These are phyloP conservation scores for Siniperca undulata DNA, from an alignment of 2,797 vertebrate genomes.

Conservation along the genomic window DNA sequence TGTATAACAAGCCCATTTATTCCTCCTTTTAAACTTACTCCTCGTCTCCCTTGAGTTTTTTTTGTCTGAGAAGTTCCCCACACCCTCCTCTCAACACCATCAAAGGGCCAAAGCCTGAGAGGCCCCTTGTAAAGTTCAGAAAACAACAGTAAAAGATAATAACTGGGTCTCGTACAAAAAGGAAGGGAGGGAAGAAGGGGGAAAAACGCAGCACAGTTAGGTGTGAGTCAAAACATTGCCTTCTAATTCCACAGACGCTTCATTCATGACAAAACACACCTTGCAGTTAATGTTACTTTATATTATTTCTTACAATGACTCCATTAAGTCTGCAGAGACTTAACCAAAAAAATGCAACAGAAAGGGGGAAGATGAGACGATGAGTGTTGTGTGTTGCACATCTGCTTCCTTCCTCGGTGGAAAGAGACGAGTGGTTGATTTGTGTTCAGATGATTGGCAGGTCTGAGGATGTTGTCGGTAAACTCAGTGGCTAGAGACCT, in stretches of 20 bases:
- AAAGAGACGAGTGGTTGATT: conserved; percentile 47
- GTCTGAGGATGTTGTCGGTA: conserved; percentile 16
- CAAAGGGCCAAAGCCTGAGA: conserved; percentile 76
- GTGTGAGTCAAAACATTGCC: conserved; percentile 73
- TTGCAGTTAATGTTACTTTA: conserved; percentile 55
- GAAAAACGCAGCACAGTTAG: conserved; percentile 31
- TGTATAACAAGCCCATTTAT: conserved; percentile 60
- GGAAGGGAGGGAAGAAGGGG: conserved; percentile 36
- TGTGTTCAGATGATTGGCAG: conserved; percentile 44
- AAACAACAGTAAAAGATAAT: conserved; percentile 85
- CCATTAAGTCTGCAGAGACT: conserved; percentile 40
- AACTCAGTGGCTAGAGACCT: conserved; percentile 14
- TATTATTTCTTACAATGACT: conserved; percentile 47
- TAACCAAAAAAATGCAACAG: conserved; percentile 5
- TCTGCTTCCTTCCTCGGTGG: conserved; percentile 33
- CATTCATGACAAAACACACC: conserved; percentile 55
- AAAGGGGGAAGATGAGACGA: neutral
- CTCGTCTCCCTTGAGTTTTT: conserved; percentile 37
- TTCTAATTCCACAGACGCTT: conserved; percentile 62
- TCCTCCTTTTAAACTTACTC: conserved; percentile 51
- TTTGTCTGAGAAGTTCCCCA: conserved; percentile 55
- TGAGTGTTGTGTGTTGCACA: conserved; percentile 32
- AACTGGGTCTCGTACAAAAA: conserved; percentile 67
- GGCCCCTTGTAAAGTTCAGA: conserved; percentile 82
- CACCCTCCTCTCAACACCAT: conserved; percentile 70